Evolutionary conservation across 2,797 vertebrate genomes (phyloP).

Genomic region (Oceanodroma leucorhoa): DNA sequence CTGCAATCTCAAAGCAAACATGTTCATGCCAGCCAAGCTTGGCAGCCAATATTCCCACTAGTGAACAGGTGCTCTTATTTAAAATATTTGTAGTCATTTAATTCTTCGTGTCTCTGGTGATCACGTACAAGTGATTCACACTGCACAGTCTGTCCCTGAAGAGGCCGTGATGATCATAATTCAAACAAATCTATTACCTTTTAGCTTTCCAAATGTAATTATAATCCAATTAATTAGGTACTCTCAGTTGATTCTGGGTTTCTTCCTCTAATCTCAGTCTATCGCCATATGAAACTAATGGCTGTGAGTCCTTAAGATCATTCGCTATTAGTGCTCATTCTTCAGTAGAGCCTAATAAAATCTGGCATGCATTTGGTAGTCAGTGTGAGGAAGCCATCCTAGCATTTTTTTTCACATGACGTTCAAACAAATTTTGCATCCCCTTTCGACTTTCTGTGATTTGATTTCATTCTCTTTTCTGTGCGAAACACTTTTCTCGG

Average conservation of each 20-base stretch:
- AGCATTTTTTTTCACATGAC: not conserved
- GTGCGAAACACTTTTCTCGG: not conserved
- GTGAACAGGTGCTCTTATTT: constrained; percentile 42
- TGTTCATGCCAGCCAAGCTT: not conserved
- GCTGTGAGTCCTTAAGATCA: not conserved
- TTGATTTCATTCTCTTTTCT: not conserved
- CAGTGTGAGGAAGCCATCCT: not conserved
- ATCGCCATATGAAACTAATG: not conserved
- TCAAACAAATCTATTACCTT: constrained; percentile 64
- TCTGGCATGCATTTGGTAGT: not conserved
- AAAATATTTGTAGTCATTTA: constrained; percentile 55
- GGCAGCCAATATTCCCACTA: constrained; percentile 9
- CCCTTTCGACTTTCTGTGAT: not conserved
- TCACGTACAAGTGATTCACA: constrained; percentile 26
- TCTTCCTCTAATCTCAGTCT: constrained; percentile 29
- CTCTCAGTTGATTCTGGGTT: constrained; percentile 51
- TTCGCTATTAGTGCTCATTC: not conserved
- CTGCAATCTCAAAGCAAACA: not conserved
- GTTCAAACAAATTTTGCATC: not conserved
- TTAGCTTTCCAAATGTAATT: constrained; percentile 67
- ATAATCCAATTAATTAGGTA: constrained; percentile 70
- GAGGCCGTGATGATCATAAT: constrained; percentile 47
- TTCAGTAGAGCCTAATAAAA: not conserved
- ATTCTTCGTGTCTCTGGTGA: constrained; percentile 45
- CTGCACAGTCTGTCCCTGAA: constrained; percentile 42